phyloP scores from a whole-genome alignment of 2,797 vertebrate species.

The Leptodactylus fallax region DNA sequence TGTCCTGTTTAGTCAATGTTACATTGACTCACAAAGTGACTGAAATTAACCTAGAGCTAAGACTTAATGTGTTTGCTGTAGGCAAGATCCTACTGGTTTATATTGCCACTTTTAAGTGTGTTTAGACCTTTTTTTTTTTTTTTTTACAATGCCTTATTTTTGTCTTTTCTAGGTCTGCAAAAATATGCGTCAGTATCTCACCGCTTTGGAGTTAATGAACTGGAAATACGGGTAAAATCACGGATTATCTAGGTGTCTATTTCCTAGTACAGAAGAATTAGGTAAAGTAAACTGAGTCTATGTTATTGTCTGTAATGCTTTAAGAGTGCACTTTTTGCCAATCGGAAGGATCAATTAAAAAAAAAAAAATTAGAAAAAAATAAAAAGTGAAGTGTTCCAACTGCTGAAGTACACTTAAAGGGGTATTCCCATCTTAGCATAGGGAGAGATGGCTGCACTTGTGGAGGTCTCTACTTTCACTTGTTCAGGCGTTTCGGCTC shows the following conservation, averaged over 20 bases:
- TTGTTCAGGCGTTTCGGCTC: too few species aligned
- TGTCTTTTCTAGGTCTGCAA: constrained; percentile 17
- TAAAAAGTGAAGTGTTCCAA: too few species aligned
- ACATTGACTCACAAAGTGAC: not conserved
- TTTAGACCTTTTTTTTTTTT: not conserved
- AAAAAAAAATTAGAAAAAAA: too few species aligned
- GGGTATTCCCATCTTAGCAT: too few species aligned
- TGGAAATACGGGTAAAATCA: constrained; percentile 42
- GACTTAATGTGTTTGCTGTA: not conserved
- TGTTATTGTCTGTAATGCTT: too few species aligned
- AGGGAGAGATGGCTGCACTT: too few species aligned
- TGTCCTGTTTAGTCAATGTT: not conserved
- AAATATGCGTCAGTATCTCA: constrained; percentile 48
- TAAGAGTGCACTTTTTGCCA: too few species aligned
- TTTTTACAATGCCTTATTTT: not conserved
- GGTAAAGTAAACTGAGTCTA: not conserved
- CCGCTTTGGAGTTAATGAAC: constrained; percentile 49
- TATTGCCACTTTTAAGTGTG: not conserved
- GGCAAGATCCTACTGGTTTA: not conserved
- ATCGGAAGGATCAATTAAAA: too few species aligned
- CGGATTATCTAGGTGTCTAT: too few species aligned
- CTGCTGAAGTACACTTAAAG: too few species aligned
- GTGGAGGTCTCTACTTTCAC: too few species aligned
- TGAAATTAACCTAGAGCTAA: not conserved
- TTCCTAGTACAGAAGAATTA: not conserved